These are phyloP conservation scores for Petrolisthes manimaculis DNA, from an alignment of 2,888 invertebrate genomes.

Conservation along the genomic window DNA sequence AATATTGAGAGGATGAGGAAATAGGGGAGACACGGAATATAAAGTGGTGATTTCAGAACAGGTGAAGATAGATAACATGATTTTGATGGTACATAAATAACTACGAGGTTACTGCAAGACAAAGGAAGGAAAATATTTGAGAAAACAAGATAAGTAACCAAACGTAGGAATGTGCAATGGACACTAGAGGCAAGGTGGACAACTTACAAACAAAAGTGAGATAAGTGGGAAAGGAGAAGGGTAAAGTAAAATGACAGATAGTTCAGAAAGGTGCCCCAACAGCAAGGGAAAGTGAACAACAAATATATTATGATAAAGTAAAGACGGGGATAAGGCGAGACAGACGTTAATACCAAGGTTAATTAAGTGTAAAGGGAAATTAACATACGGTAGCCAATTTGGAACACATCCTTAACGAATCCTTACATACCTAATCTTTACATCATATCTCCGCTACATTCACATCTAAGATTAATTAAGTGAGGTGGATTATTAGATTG, in stretches of 20 bases:
- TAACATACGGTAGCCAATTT: too few species aligned
- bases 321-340: too few species aligned
- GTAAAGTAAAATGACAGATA: neutral
- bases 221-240: neutral
- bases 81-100: neutral
- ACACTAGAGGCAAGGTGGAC: neutral
- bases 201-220: neutral
- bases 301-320: too few species aligned
- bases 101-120: neutral
- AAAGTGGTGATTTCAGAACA: neutral
- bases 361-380: too few species aligned
- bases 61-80: neutral
- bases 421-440: too few species aligned
- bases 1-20: neutral
- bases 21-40: neutral
- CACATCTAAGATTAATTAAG: too few species aligned
- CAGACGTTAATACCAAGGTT: too few species aligned
- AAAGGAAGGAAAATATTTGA: neutral
- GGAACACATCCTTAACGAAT: too few species aligned
- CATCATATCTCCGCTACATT: too few species aligned
- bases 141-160: neutral
- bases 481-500: too few species aligned
- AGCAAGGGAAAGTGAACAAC: too few species aligned
- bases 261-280: too few species aligned
- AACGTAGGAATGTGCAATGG: neutral